Evolutionary conservation across 2,797 vertebrate genomes (phyloP).

Genomic region (Sparus aurata): DNA sequence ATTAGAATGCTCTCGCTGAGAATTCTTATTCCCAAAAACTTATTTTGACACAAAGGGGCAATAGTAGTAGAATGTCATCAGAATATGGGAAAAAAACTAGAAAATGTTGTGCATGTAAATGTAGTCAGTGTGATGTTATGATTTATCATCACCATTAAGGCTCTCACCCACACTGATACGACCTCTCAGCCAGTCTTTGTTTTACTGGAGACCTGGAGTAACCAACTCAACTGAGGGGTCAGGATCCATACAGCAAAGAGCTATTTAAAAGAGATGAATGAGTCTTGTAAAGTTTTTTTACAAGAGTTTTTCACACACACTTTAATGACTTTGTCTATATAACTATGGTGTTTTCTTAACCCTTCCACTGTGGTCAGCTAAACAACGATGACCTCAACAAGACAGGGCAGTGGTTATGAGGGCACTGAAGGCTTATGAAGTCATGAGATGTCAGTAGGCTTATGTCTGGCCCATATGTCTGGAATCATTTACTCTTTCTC

Average conservation of each 20-base stretch:
- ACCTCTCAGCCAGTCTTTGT: constrained; percentile 19
- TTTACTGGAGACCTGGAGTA: constrained; percentile 54
- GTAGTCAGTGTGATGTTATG: too few relatives aligned
- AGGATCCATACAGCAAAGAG: constrained; percentile 34
- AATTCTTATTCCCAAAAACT: too few relatives aligned
- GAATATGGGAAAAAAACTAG: too few relatives aligned
- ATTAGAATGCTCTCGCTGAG: too few relatives aligned
- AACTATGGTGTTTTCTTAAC: constrained; percentile 66
- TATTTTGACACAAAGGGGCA: too few relatives aligned
- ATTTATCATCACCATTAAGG: background rate
- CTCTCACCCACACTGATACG: background rate
- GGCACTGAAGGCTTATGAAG: constrained; percentile 24
- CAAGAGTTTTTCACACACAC: constrained; percentile 75
- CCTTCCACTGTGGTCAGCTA: constrained; percentile 26
- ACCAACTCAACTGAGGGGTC: constrained; percentile 45
- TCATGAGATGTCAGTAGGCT: background rate
- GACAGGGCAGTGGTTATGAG: constrained; percentile 40
- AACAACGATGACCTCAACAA: constrained; percentile 51
- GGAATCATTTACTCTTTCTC: background rate
- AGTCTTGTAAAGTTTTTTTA: constrained; percentile 71
- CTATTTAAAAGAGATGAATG: constrained; percentile 17
- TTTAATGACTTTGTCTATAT: constrained; percentile 65
- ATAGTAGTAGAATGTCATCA: too few relatives aligned
- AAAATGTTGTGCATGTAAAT: background rate
- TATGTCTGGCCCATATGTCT: background rate